Evolutionary conservation across 2,888 invertebrate species (phyloP).

Genomic region (Aleiodes testaceus): DNA sequence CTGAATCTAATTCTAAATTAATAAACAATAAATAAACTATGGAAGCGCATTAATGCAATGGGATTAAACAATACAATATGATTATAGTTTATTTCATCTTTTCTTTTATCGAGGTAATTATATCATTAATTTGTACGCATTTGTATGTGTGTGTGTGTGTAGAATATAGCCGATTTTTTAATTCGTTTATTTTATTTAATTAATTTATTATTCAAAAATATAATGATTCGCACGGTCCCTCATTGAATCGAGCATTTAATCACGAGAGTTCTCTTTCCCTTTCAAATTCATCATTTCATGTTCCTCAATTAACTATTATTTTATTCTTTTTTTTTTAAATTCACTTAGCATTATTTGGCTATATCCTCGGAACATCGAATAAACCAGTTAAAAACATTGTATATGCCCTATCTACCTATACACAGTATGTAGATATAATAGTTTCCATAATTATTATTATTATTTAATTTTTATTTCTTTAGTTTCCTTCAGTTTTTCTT

Average conservation of each 20-base stretch:
- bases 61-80: slow-evolving; percentile 32
- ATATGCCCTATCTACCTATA: slow-evolving; percentile 69
- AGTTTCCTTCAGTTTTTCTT: slow-evolving; percentile 33
- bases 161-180: slow-evolving; percentile 42
- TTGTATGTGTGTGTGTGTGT: slow-evolving; percentile 31
- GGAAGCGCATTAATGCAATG: slow-evolving; percentile 30
- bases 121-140: slow-evolving; percentile 38
- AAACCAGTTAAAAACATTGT: slow-evolving; percentile 71
- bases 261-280: slow-evolving; percentile 53
- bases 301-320: slow-evolving; percentile 28
- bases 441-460: slow-evolving; percentile 10
- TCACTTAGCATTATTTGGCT: slow-evolving; percentile 57
- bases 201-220: slow-evolving; percentile 32
- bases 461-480: too few species aligned
- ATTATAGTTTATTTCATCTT: slow-evolving; percentile 30
- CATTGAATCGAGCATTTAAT: slow-evolving; percentile 60
- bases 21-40: slow-evolving; percentile 35
- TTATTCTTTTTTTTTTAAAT: slow-evolving; percentile 59
- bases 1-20: slow-evolving; percentile 41
- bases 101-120: slow-evolving; percentile 33
- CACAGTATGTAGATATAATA: slow-evolving; percentile 62
- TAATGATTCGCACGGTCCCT: slow-evolving; percentile 57
- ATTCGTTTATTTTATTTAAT: slow-evolving; percentile 15
- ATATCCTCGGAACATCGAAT: slow-evolving; percentile 68
- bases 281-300: slow-evolving; percentile 9